Evolutionary conservation across 2,113 vertebrate species (phyloP), one percentile per base, ranked within the genome.

Genomic region (Datnioides undecimradiatus): DNA sequence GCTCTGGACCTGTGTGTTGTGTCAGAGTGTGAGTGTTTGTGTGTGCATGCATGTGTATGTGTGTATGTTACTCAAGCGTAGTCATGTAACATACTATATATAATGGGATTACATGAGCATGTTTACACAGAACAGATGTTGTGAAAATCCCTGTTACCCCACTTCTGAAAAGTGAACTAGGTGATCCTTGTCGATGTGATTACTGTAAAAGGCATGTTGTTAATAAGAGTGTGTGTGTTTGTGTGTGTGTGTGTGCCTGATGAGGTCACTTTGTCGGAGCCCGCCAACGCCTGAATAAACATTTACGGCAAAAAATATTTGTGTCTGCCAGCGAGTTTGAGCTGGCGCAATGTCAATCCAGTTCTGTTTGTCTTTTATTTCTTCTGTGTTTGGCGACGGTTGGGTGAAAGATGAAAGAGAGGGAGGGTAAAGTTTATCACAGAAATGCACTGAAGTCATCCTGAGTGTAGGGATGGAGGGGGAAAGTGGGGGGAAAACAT

Each of bases 211-310:
- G 60, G 67, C 6, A 17, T 46, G 40, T 66, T 84, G 57, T 31
- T 58, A 4, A 12, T 72, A 25, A 60, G 60, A 58, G 54, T 66
- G 60, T 38, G 45, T 68, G 38, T 55, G 46, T 48, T 29, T 52
- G 25, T 33, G 52, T 78, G 65, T 69, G 43, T 70, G 23, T 63
- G 77, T 55, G 19, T 62, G 49, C 36, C 19, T 27, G 66, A 79
- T 82, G 85, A 88, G 87, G 77, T 91, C 84, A 87, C 63, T 68
- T 19, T 71, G 64, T 67, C 17, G 12, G 51, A 84, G 70, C 52
- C 52, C 4, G 59, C 69, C 83, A 80, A 51, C 2, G 80, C 87
- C 88, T 92, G 87, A 89, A 79, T 76, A 92, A 93, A 93, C 89
- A 92, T 79, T 82, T 52, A 46, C 4, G 0, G 46, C 52, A 54